Evolutionary conservation across 2,113 vertebrate species (phyloP), one percentile per base, ranked within the genome.

Genomic region (Ailurus styani): DNA sequence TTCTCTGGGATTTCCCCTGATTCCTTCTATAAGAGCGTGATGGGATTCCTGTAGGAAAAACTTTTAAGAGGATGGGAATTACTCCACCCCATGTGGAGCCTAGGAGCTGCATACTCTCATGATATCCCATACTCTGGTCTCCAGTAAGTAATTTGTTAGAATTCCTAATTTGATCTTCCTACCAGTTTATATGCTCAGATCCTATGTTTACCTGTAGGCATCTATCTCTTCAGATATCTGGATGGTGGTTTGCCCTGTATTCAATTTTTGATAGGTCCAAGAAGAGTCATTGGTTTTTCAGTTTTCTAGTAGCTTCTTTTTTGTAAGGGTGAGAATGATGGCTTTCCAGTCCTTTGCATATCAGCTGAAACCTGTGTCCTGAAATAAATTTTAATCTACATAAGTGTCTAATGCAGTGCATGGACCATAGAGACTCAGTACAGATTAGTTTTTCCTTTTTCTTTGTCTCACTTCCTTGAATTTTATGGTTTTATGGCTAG

Each of bases 91-190:
- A 14, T 87, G 25, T 87, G n/a, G 85, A 79, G 40, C 52, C 64
- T n/a, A 78, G 23, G 14, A 95, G 14, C 78, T 95, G 91, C 60
- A 66, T 66, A 47, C 27, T 96, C 6, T 91, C 20, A 64, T 73
- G 42, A 27, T 21, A 34, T 23, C 60, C 25, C 40, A 20, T 64
- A 78, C 60, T 96, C 52, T 82, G 34, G 52, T 64, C 55, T 94
- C 45, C 5, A 75, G 37, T 86, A 94, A 96, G 37, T 86, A 94
- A 96, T 91, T 86, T 85, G 40, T 90, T 73, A 95, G 37, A 91
- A 95, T 93, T 81, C 89, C 66, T 73, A 88, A 66, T 91, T 95
- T 93, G 77, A 79, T 93, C 68, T 90, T 96, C 34, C 50, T 91
- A 42, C 23, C 66, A 20, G 9, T 3, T 75, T 88, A n/a, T 66